Evolutionary conservation across 2,113 vertebrate genomes (phyloP).

Genomic region (Glaucidium brasilianum): DNA sequence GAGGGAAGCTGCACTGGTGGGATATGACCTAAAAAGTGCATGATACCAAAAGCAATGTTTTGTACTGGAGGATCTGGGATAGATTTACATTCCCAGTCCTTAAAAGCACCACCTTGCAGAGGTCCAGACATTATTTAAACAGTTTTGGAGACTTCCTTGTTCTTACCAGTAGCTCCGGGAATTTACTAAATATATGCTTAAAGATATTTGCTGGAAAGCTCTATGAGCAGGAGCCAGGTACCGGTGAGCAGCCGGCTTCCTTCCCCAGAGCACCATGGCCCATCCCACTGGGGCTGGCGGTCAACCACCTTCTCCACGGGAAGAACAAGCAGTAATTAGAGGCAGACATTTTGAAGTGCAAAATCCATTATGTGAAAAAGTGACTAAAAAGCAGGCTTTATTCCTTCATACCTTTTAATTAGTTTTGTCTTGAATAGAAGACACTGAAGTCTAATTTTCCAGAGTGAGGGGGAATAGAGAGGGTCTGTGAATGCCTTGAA

Average conservation of each 20-base stretch:
- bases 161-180: background rate
- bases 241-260: background rate
- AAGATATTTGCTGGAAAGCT: background rate
- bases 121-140: background rate
- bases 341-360: background rate
- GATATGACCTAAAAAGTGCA: background rate
- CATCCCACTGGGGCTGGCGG: background rate
- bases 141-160: background rate
- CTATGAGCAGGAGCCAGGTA: background rate
- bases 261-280: background rate
- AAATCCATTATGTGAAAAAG: background rate
- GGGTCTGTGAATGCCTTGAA: background rate
- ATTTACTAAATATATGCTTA: background rate
- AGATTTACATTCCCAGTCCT: background rate
- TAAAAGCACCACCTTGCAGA: background rate
- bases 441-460: background rate
- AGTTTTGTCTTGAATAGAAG: background rate
- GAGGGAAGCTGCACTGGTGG: background rate
- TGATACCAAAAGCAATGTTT: fast-evolving
- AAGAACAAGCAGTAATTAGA: background rate
- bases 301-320: fast-evolving
- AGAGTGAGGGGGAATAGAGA: background rate
- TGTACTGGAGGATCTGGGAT: fast-evolving
- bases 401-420: background rate
- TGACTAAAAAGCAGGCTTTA: background rate